Evolutionary conservation across 1,140 invertebrate species (phyloP).

Genomic region (Drosophila miranda): DNA sequence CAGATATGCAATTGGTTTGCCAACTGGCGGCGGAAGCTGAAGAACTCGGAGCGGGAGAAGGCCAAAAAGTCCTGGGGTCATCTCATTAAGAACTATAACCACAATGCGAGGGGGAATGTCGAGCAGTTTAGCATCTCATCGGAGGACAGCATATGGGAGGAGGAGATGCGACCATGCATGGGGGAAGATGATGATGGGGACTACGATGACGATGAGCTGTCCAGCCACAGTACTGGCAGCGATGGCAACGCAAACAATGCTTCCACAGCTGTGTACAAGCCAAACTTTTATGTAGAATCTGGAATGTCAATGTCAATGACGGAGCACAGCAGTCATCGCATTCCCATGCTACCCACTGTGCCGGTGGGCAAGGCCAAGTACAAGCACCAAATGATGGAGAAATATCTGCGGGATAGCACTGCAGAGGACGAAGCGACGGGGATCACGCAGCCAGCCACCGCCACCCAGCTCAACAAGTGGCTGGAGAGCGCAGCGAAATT

Average conservation of each 20-base stretch:
- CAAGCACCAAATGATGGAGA: slow-evolving; percentile 85
- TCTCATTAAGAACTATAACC: slow-evolving; percentile 88
- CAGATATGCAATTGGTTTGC: slow-evolving; percentile 92
- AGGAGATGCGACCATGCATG: slow-evolving; percentile 74
- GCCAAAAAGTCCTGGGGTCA: slow-evolving; percentile 88
- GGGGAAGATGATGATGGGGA: slow-evolving; percentile 57
- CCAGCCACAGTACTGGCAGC: slow-evolving; percentile 65
- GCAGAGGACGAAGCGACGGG: slow-evolving; percentile 11
- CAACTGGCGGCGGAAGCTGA: slow-evolving; percentile 88
- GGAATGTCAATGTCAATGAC: neutral
- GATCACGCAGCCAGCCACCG: neutral
- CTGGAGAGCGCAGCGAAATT: slow-evolving; percentile 87
- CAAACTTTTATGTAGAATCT: slow-evolving; percentile 63
- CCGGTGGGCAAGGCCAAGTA: slow-evolving; percentile 79
- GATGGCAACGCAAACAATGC: slow-evolving; percentile 67
- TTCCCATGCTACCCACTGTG: slow-evolving; percentile 43
- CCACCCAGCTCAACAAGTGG: slow-evolving; percentile 85
- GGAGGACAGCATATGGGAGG: slow-evolving; percentile 89
- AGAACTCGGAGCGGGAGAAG: slow-evolving; percentile 86
- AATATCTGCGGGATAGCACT: slow-evolving; percentile 82
- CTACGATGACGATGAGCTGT: slow-evolving; percentile 61
- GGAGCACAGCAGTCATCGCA: slow-evolving; percentile 26
- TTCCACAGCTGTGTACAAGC: slow-evolving; percentile 35
- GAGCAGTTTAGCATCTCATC: slow-evolving; percentile 90
- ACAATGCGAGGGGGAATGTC: slow-evolving; percentile 87